Percentiles rank a stretch among this genome's conserved stretches.
Conservation (phyloP, 2,888 invertebrate species). For the Stratiomys singularior region DNA sequence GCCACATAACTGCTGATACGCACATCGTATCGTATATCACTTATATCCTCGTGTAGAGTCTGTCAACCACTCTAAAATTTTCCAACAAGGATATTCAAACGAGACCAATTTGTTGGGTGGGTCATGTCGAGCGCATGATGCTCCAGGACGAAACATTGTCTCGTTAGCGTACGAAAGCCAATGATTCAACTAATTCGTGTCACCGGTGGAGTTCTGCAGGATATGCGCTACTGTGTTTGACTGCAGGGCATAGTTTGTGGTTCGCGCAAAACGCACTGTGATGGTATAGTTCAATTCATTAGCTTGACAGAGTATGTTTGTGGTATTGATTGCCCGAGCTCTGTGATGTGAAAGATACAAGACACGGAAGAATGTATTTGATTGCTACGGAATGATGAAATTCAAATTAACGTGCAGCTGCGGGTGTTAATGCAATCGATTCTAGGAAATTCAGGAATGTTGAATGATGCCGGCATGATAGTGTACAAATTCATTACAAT, state of each 20-base stretch:
- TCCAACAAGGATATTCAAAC: not conserved
- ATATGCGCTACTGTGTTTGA: not conserved
- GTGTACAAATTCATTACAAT: no score
- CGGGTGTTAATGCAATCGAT: not conserved
- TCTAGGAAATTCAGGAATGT: no score
- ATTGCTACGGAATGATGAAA: not conserved
- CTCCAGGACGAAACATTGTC: not conserved
- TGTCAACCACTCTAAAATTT: not conserved
- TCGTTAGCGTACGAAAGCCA: not conserved
- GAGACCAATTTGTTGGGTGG: not conserved
- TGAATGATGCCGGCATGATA: no score
- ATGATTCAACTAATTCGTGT: not conserved
- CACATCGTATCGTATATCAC: no score
- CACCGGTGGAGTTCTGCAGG: not conserved
- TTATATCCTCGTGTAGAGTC: not conserved
- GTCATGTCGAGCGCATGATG: not conserved
- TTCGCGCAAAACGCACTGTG: not conserved
- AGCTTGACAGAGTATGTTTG: not conserved
- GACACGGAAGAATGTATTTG: not conserved
- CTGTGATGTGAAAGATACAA: not conserved
- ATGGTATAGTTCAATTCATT: slow-evolving; percentile 1
- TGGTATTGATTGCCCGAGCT: not conserved
- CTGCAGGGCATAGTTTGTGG: slow-evolving; percentile 3
- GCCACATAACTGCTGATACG: no score
- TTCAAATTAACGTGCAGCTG: not conserved